Evolutionary conservation across 2,797 vertebrate species (phyloP), one percentile per base, ranked within the genome.

Genomic region (Macroramphosus scolopax): DNA sequence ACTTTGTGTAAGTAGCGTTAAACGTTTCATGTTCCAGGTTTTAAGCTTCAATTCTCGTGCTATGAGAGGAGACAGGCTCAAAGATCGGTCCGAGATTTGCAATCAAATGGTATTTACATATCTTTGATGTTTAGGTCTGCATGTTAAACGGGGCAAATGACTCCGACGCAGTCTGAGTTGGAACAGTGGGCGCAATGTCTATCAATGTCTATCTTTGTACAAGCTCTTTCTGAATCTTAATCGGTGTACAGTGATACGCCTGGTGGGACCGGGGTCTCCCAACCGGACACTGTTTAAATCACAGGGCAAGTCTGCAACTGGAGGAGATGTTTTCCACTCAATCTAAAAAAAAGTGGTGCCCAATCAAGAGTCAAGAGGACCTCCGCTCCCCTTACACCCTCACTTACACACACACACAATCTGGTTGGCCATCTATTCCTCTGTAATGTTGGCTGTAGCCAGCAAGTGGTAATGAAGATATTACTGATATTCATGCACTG

Each of bases 381-480:
- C 28, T 46, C 46, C 26, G 12, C 1, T 8, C 12, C 11, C 48
- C 48, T 25, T 42, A 41, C 51, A 30, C 42, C 48, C 55, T 38
- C 35, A 48, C 33, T 52, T 39, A 43, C 49, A 59, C 50, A 57
- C n/a, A 58, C 31, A 36, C 31, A 63, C 45, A 62, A 51, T 50
- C 58, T 44, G 72, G 38, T 42, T 57, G 52, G 73, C 65, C 78
- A 58, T 58, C 49, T 60, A 62, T 42, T 69, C 62, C 55, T 51
- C 53, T 42, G 54, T 55, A 55, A 71, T 51, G 60, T 63, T 72
- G 63, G 69, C 69, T 48, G 61, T 41, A 59, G 69, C 65, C 57
- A 82, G 68, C 75, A 76, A 83, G 80, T 63, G 78, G 74, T 82
- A 85, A 88, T 83, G 69, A 81, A 87, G 67, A 74, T 83, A 84